These are phyloP conservation scores for Lepidocyrtoides sp. DNA, from an alignment of 2,888 invertebrate species.

Conservation along the genomic window DNA sequence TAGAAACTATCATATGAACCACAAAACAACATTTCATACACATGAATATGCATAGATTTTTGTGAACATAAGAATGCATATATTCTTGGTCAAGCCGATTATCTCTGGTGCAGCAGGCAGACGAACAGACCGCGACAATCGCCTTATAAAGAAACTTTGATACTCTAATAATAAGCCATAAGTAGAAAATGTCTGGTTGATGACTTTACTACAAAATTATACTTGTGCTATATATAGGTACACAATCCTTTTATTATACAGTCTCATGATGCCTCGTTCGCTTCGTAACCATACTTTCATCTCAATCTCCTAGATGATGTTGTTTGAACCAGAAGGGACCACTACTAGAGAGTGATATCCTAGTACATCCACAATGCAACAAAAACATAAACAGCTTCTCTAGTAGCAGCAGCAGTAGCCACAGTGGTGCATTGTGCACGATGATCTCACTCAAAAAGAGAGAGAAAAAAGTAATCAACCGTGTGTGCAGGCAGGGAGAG, in stretches of 20 bases:
- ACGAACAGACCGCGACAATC: too few species aligned
- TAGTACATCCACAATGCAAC: neutral
- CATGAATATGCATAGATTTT: too few species aligned
- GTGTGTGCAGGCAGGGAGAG: conserved; percentile 49
- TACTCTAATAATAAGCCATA: too few species aligned
- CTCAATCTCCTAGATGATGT: neutral
- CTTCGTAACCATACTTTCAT: neutral
- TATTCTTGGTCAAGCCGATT: too few species aligned
- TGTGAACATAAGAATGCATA: too few species aligned
- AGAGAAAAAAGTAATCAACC: conserved; percentile 71
- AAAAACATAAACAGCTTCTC: conserved; percentile 23
- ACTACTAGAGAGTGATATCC: neutral
- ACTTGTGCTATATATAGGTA: too few species aligned
- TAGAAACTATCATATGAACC: neutral
- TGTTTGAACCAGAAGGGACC: conserved; percentile 9
- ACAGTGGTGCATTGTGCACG: too few species aligned
- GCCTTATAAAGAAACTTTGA: too few species aligned
- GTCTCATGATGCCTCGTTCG: neutral
- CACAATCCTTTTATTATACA: neutral
- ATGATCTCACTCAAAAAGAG: neutral
- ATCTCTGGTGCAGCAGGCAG: too few species aligned
- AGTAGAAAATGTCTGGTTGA: too few species aligned
- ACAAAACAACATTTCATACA: neutral
- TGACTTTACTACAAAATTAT: too few species aligned
- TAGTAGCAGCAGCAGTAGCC: neutral